phyloP scores from a whole-genome alignment of 2,888 invertebrate species.

The Sturmia bella region DNA sequence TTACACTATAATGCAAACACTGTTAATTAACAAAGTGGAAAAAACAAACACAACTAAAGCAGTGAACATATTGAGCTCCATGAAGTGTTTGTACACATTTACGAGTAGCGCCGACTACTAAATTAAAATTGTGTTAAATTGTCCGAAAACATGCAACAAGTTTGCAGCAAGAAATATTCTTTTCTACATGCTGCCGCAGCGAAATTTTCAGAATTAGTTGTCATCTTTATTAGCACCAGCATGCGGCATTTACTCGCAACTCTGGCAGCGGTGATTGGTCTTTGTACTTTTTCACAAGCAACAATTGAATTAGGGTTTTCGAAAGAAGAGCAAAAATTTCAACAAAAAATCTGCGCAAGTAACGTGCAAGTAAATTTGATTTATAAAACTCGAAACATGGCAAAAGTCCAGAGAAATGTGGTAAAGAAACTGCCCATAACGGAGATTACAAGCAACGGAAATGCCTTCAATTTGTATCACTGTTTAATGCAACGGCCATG shows the following conservation, averaged over 20 bases:
- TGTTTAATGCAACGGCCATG: constrained; percentile 55
- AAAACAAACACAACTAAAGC: background rate
- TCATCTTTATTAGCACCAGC: constrained; percentile 4
- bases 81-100: background rate
- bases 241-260: constrained; percentile 35
- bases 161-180: constrained; percentile 23
- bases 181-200: background rate
- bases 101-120: constrained; percentile 4
- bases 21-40: constrained; percentile 46
- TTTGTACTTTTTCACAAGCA: background rate
- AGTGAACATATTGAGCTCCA: background rate
- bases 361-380: constrained; percentile 56
- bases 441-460: background rate
- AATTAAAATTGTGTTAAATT: constrained; percentile 53
- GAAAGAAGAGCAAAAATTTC: constrained; percentile 1
- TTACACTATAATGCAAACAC: constrained; percentile 57
- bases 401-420: background rate
- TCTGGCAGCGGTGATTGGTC: background rate
- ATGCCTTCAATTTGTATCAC: constrained; percentile 52
- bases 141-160: constrained; percentile 58
- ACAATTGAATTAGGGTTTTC: background rate
- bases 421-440: no score
- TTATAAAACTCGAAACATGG: constrained; percentile 24
- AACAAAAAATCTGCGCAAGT: constrained; percentile 61
- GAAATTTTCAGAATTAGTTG: constrained; percentile 46